Evolutionary conservation across 2,888 invertebrate species (phyloP).

Genomic region (Scaptomyza tumidula): DNA sequence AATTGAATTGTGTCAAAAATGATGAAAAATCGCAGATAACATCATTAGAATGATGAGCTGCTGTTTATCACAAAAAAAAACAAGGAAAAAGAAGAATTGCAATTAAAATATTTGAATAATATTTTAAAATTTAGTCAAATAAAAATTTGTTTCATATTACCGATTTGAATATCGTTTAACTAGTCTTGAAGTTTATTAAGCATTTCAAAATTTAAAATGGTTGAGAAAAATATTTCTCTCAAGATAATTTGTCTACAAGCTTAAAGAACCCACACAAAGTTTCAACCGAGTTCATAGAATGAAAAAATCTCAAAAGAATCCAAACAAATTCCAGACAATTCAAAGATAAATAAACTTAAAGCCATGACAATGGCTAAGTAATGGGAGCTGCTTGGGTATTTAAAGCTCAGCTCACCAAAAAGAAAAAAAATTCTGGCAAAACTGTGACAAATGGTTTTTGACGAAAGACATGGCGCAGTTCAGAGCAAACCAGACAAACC

Average conservation of each 20-base stretch:
- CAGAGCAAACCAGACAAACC: slow-evolving; percentile 14
- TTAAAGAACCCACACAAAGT: background rate
- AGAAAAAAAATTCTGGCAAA: slow-evolving; percentile 52
- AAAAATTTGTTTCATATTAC: no score
- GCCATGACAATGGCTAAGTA: slow-evolving; percentile 38
- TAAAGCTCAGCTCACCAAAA: slow-evolving; percentile 27
- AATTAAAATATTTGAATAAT: no score
- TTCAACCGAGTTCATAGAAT: background rate
- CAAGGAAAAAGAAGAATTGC: no score
- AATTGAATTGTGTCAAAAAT: slow-evolving; percentile 1
- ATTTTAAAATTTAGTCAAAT: background rate
- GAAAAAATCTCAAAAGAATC: background rate
- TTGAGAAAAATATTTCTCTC: background rate
- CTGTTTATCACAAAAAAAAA: no score
- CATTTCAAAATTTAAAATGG: no score
- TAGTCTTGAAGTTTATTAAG: no score
- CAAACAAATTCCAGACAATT: slow-evolving; percentile 23
- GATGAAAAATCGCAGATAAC: background rate
- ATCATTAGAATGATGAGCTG: slow-evolving; percentile 1
- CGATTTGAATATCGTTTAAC: no score
- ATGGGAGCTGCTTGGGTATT: slow-evolving; percentile 17
- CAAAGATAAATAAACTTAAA: slow-evolving; percentile 40
- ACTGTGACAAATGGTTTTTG: slow-evolving; percentile 73
- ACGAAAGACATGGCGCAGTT: slow-evolving; percentile 53
- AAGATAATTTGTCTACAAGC: background rate